phyloP scores from a whole-genome alignment of 2,888 invertebrate species.

The Leptinotarsa haldemani region DNA sequence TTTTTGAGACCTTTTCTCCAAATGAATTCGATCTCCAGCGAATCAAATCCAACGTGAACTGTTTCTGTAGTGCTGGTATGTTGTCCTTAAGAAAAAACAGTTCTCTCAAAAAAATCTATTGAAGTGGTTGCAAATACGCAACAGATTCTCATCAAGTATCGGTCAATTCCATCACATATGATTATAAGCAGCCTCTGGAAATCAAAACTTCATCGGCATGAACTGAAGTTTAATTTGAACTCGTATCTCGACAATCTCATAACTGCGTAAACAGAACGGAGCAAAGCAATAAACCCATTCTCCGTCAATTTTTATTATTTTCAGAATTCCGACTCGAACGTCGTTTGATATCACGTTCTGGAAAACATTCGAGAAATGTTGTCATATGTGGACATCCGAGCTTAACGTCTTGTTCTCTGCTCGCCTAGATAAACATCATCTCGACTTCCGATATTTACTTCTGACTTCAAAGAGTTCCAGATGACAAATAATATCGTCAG shows the following conservation, averaged over 20 bases:
- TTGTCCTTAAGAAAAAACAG: no score
- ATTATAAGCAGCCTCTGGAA: no score
- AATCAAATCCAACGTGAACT: no score
- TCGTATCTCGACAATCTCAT: background rate
- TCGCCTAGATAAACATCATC: slow-evolving; percentile 22
- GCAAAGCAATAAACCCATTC: slow-evolving; percentile 26
- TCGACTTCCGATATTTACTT: slow-evolving; percentile 22
- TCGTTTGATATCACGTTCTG: slow-evolving; percentile 25
- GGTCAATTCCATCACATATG: no score
- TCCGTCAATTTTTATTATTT: slow-evolving; percentile 25
- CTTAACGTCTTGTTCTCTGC: slow-evolving; percentile 37
- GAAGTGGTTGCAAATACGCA: no score
- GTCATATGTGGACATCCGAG: slow-evolving; percentile 38
- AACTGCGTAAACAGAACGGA: slow-evolving; percentile 13
- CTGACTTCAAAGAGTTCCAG: slow-evolving; percentile 34
- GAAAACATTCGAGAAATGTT: slow-evolving; percentile 38
- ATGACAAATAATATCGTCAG: slow-evolving; percentile 29
- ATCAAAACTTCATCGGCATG: background rate
- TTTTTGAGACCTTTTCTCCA: no score
- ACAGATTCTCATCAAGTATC: no score
- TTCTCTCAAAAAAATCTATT: no score
- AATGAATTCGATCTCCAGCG: no score
- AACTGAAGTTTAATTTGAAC: slow-evolving; percentile 2
- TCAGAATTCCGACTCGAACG: slow-evolving; percentile 19
- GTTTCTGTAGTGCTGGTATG: no score